Evolutionary conservation across 2,888 invertebrate genomes (phyloP), one percentile per base, ranked within the genome.

Genomic region (Mystacides longicornis): DNA sequence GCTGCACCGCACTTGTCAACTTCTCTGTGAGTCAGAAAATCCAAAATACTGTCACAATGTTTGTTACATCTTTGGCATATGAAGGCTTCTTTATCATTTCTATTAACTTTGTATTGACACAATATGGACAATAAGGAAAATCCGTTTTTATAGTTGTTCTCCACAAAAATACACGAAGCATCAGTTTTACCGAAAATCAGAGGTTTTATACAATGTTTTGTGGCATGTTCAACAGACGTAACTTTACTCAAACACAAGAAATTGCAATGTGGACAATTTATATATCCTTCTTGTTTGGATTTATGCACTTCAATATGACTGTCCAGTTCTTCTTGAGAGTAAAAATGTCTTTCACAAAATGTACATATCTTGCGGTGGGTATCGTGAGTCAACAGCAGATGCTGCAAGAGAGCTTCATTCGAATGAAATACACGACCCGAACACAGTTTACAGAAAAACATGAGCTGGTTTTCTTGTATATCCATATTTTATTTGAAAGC

Each of bases 261-360:
- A 7, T 14, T n/a, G 14, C 37, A 37, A 14, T 7, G 3, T 16
- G 14, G 3, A 37, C 37, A 37, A 4, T 37, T 14, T 37, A 37
- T 37, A 14, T 37, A 37, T 4, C 37, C 37, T 37, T 37, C 16
- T 37, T 16, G 14, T 3, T 37, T 14, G 3, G 7, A 37, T 16
- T 37, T 37, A 14, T 37, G 37, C 7, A 37, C n/a, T 4, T 14
- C 4, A 14, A 37, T 37, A 37, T 37, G 37, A 37, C 3, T 16
- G 14, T 37, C 37, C 4, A 37, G 16, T 37, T 37, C 37, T 4
- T 3, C 3, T 37, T 37, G 14, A 37, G 37, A 37, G 37, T 37
- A 46, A 19, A 46, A 46, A 21, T 46, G 20, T 46, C 46, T 3
- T n/a, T 19, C 9, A 46, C 46, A 46, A 19, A 46, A 46, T 46